These are phyloP conservation scores for Pogonomyrmex barbatus DNA, from an alignment of 1,140 invertebrate genomes.

Conservation along the genomic window DNA sequence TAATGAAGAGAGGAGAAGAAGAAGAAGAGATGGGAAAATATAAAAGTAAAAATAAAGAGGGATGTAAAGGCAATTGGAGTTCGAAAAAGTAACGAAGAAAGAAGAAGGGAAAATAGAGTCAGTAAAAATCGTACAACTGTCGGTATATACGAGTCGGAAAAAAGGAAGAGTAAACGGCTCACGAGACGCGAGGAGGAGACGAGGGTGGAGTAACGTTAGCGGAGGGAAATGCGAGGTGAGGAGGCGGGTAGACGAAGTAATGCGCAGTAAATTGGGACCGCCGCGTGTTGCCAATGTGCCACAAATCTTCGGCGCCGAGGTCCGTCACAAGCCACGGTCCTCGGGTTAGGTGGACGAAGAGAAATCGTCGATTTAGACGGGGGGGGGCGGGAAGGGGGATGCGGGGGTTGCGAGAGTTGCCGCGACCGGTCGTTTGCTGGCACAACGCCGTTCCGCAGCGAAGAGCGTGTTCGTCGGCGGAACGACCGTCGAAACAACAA, in stretches of 20 bases:
- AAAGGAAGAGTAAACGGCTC: slow-evolving; percentile 7
- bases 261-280: slow-evolving; percentile 76
- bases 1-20: neutral
- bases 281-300: slow-evolving; percentile 75
- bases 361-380: slow-evolving; percentile 36
- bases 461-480: slow-evolving; percentile 34
- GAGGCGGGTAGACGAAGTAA: slow-evolving; percentile 67
- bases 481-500: slow-evolving; percentile 49
- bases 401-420: slow-evolving; percentile 51
- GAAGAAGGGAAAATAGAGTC: neutral
- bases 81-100: slow-evolving; percentile 13
- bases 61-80: neutral
- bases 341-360: slow-evolving; percentile 49
- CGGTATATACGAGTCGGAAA: slow-evolving; percentile 20
- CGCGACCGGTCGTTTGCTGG: slow-evolving; percentile 51
- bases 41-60: slow-evolving; percentile 1
- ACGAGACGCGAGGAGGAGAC: slow-evolving; percentile 63
- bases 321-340: slow-evolving; percentile 59
- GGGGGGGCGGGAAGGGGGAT: neutral
- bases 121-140: slow-evolving; percentile 31
- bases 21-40: neutral
- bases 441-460: slow-evolving; percentile 30
- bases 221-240: slow-evolving; percentile 31
- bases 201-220: slow-evolving; percentile 56
- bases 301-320: slow-evolving; percentile 73